A percentile compares a stretch with the other conserved stretches of the same genome.
Conservation (phyloP, 2,888 invertebrate species). For the Tholera decimalis region DNA sequence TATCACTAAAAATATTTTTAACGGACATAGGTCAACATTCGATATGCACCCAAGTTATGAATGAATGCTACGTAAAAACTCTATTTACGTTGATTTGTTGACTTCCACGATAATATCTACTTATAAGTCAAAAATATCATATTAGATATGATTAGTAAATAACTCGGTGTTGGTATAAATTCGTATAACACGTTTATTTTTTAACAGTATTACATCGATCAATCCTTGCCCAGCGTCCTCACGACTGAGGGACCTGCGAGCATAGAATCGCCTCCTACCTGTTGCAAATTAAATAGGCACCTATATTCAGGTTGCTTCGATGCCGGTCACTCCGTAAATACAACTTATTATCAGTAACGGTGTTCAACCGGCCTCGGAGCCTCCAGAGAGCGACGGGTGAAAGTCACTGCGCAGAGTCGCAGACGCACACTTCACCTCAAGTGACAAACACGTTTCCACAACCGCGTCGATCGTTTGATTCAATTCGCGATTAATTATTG, state of each 20-base stretch:
- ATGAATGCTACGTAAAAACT: conserved; percentile 48
- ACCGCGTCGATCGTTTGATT: conserved; percentile 61
- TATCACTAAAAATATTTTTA: conserved; percentile 16
- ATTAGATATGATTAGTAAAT: conserved; percentile 62
- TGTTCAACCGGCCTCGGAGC: conserved; percentile 84
- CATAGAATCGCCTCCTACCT: conserved; percentile 23
- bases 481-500: conserved; percentile 74
- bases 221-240: background rate
- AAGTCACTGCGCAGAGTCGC: conserved; percentile 81
- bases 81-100: conserved; percentile 58
- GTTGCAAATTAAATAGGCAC: conserved; percentile 53
- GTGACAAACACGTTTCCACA: conserved; percentile 78
- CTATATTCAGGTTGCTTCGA: conserved; percentile 61
- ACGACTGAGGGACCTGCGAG: conserved; percentile 35
- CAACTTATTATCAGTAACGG: conserved; percentile 86
- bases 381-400: conserved; percentile 83
- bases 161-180: conserved; percentile 58
- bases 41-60: conserved; percentile 36
- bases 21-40: conserved; percentile 1
- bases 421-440: conserved; percentile 84
- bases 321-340: conserved; percentile 77
- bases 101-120: conserved; percentile 41
- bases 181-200: conserved; percentile 34
- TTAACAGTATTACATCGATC: conserved; percentile 34
- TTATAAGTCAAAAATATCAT: conserved; percentile 41